These are phyloP conservation scores for Urocyon cinereoargenteus DNA, from an alignment of 2,797 vertebrate genomes.

Conservation along the genomic window DNA sequence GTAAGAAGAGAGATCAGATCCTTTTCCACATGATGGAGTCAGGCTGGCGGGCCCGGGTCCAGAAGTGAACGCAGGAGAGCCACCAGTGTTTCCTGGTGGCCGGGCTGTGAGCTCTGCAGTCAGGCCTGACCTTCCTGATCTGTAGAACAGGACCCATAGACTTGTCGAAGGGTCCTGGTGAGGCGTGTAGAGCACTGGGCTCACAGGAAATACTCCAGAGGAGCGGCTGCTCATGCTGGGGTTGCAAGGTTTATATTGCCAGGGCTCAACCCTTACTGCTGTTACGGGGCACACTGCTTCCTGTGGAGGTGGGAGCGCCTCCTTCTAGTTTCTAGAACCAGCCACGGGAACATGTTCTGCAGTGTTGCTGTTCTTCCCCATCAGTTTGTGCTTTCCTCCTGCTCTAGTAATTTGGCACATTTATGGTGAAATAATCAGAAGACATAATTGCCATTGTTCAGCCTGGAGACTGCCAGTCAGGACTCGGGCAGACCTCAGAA, in stretches of 20 bases:
- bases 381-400: background rate
- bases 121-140: background rate
- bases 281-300: background rate
- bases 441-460: background rate
- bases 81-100: background rate
- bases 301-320: accelerated
- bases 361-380: background rate
- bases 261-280: background rate
- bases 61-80: background rate
- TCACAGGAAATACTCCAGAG: background rate
- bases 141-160: background rate
- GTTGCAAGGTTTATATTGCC: background rate
- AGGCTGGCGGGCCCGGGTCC: background rate
- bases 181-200: background rate
- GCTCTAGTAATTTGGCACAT: background rate
- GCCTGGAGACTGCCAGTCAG: background rate
- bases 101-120: background rate
- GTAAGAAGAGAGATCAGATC: constrained; percentile 86
- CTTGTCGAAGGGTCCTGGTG: background rate
- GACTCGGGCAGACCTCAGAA: background rate
- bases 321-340: background rate
- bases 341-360: background rate
- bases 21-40: background rate
- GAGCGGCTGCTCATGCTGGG: background rate
- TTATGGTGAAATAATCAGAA: background rate